Percentiles rank a stretch among this genome's conserved stretches.
These are phyloP conservation scores for Arizona elegans DNA, from an alignment of 2,113 vertebrate species.

Conservation along the genomic window DNA sequence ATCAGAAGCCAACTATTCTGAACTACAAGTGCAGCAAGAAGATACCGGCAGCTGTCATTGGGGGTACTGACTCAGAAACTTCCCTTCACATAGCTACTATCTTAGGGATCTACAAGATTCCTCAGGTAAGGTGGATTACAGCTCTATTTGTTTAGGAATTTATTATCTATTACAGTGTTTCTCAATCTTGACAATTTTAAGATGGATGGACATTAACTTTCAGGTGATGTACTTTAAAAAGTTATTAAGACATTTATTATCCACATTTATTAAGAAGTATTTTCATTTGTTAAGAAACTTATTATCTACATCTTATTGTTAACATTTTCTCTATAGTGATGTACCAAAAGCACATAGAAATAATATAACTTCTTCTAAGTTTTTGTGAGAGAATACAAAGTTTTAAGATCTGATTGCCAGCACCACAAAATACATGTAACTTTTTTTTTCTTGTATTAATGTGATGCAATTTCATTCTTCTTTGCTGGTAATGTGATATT, in stretches of 20 bases:
- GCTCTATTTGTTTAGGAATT: too few relatives aligned
- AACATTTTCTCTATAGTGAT: background rate
- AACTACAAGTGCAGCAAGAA: slow-evolving; percentile 5
- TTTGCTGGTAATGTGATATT: background rate
- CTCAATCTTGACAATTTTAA: background rate
- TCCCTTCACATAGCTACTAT: slow-evolving; percentile 1
- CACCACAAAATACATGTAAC: background rate
- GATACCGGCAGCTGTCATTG: background rate
- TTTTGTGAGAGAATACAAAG: background rate
- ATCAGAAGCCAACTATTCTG: background rate
- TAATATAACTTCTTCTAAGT: background rate
- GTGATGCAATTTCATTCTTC: background rate
- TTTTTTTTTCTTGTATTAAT: background rate
- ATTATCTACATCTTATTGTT: background rate
- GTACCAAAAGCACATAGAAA: background rate
- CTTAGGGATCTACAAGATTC: background rate
- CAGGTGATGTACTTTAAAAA: background rate
- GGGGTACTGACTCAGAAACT: background rate
- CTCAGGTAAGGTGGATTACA: background rate
- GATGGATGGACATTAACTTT: background rate
- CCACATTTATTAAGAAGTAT: background rate
- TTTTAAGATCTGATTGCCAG: background rate
- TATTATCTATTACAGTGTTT: background rate
- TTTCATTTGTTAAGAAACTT: background rate
- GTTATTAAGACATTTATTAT: background rate